Conservation (phyloP, 2,113 vertebrate species). For the Urocynchramus pylzowi region DNA sequence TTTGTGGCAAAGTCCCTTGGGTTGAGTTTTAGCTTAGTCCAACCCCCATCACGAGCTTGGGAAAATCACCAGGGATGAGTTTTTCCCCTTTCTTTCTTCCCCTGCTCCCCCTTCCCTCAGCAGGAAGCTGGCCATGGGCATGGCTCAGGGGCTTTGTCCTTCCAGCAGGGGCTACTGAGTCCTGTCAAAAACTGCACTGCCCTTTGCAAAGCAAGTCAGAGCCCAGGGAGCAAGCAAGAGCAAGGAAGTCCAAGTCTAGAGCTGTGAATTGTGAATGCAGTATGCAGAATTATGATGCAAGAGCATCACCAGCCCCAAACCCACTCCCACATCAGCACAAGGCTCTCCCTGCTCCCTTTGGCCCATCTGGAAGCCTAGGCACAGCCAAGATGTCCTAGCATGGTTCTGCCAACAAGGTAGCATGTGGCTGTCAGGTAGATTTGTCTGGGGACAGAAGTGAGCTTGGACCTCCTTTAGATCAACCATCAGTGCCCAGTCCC, state of each 20-base stretch:
- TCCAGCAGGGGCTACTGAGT: background rate
- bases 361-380: background rate
- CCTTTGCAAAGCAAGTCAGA: background rate
- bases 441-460: background rate
- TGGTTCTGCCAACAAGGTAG: background rate
- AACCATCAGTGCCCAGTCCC: background rate
- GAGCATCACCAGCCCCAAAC: background rate
- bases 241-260: background rate
- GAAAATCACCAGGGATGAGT: background rate
- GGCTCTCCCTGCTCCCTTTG: background rate
- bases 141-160: background rate
- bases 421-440: background rate
- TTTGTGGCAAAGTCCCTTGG: background rate
- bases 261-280: background rate
- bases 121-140: too few species aligned
- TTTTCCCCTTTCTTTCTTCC: background rate
- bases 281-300: background rate
- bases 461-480: background rate
- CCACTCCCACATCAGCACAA: background rate
- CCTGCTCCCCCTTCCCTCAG: too few species aligned
- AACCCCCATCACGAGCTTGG: background rate
- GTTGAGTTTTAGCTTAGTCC: background rate
- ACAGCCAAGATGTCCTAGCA: background rate
- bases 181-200: background rate
- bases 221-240: background rate